Evolutionary conservation across 1,140 invertebrate genomes (phyloP), one percentile per base, ranked within the genome.

Genomic region (Rhizoglyphus robini): DNA sequence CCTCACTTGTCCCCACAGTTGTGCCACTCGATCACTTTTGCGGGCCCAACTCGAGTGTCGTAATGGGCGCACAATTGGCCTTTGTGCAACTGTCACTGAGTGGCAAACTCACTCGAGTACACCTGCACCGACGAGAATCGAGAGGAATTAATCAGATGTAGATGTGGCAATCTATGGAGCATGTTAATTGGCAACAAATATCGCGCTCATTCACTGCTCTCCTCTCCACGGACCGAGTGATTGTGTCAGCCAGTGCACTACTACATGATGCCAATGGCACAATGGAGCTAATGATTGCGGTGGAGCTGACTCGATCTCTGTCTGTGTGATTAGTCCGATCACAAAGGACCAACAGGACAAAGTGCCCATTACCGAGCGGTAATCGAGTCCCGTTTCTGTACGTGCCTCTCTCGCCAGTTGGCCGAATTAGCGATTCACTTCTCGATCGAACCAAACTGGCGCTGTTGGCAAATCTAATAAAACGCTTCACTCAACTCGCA

Each of bases 141-240:
- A n/a, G n/a, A n/a, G 20, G 51, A 54, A 54, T 54, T 54, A 54
- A 54, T 54, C 51, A 20, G 8, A 54, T 27, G 15, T 27, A 15
- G 23, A 54, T 54, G 51, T 54, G 51, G 51, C 51, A 32, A 32
- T 25, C 51, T 20, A 23, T 32, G 8, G 51, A 25, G 5, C 23
- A 54, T 54, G 51, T 32, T 54, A 54, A 54, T 54, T 54, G 51
- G 8, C 51, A 54, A 54, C 51, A 54, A 54, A 54, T 54, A 54
- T 54, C 51, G 31, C 41, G 23, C 23, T 54, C 51, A 54, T 32
- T 54, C 51, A 54, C 23, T 41, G 36, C 36, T 41, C 36, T 41
- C 36, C 36, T 41, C 36, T 41, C 36, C 18, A 8, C 36, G 8
- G 18, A 41, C 36, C 8, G 18, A 11, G 36, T 41, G 18, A 41